Percentiles rank a stretch among this genome's conserved stretches.
These are phyloP conservation scores for Sebastes hubbsi DNA, from an alignment of 2,797 vertebrate genomes.

Conservation along the genomic window DNA sequence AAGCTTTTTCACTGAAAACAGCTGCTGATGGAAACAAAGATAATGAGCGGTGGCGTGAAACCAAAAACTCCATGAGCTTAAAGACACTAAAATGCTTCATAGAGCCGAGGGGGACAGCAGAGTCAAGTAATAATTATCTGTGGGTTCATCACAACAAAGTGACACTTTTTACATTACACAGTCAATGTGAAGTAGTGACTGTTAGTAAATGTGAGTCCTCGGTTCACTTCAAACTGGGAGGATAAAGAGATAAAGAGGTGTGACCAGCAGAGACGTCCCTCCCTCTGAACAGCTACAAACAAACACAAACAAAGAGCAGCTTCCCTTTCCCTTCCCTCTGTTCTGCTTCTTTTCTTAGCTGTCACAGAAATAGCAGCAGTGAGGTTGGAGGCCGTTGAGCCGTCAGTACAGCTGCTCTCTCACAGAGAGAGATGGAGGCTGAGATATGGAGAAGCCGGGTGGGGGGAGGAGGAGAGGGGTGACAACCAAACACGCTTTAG, in stretches of 20 bases:
- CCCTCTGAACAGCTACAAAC: conserved; percentile 24
- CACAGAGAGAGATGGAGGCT: conserved; percentile 60
- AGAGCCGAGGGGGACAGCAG: not conserved
- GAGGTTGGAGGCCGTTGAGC: conserved; percentile 24
- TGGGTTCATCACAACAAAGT: not conserved
- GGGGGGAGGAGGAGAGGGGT: conserved; percentile 40
- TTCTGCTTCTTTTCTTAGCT: conserved; percentile 62
- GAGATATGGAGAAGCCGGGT: conserved; percentile 60
- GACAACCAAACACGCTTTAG: conserved; percentile 8
- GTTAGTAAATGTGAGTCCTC: not conserved
- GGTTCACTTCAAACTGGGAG: not conserved
- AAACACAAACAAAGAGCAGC: conserved; percentile 7
- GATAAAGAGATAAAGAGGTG: conserved; percentile 27
- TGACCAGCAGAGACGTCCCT: conserved; percentile 52
- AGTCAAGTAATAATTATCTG: not conserved
- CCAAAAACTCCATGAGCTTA: not conserved
- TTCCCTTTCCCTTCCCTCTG: not conserved
- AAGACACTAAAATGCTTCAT: not conserved
- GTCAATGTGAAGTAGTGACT: not conserved
- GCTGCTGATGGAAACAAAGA: not conserved
- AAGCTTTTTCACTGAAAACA: not conserved
- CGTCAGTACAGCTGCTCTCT: conserved; percentile 38
- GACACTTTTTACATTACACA: not conserved
- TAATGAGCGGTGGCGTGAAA: no score
- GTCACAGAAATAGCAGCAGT: conserved; percentile 79